Evolutionary conservation across 1,140 invertebrate species (phyloP).

Genomic region (Metaphire vulgaris): DNA sequence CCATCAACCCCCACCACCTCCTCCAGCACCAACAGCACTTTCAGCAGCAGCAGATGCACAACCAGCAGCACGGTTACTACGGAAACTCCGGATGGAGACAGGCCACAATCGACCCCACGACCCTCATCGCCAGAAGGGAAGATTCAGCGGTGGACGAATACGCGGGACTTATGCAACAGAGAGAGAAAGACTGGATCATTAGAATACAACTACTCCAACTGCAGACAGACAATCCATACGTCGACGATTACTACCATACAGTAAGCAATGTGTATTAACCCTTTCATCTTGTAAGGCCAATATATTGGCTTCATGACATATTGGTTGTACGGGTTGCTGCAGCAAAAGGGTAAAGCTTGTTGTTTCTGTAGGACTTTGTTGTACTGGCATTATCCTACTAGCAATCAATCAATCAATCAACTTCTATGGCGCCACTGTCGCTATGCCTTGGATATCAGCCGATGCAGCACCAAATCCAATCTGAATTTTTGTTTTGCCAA

Average conservation of each 20-base stretch:
- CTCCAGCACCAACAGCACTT: constrained; percentile 21
- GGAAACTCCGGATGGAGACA: too few relatives aligned
- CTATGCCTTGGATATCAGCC: too few relatives aligned
- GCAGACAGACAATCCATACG: constrained; percentile 53
- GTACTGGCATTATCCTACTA: constrained; percentile 5
- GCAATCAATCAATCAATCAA: too few relatives aligned
- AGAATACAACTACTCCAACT: constrained; percentile 85
- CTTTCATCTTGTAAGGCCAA: too few relatives aligned
- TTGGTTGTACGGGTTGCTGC: too few relatives aligned
- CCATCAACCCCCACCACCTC: neutral
- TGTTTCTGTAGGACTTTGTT: constrained; percentile 14
- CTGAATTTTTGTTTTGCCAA: too few relatives aligned
- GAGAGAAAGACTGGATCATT: constrained; percentile 86
- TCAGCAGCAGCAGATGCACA: constrained; percentile 21
- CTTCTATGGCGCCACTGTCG: too few relatives aligned
- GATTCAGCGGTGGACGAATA: constrained; percentile 64
- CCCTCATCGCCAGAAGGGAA: neutral
- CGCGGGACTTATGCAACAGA: constrained; percentile 78
- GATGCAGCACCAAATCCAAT: too few relatives aligned
- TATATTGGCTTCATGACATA: too few relatives aligned
- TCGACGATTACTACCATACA: constrained; percentile 56
- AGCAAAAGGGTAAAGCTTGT: constrained; percentile 11
- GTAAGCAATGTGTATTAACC: constrained; percentile 38
- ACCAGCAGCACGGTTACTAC: constrained; percentile 3
- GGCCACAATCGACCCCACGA: neutral